Base-by-base conservation (phyloP, 2,888 invertebrate genomes). In the Brachycybe producta region DNA sequence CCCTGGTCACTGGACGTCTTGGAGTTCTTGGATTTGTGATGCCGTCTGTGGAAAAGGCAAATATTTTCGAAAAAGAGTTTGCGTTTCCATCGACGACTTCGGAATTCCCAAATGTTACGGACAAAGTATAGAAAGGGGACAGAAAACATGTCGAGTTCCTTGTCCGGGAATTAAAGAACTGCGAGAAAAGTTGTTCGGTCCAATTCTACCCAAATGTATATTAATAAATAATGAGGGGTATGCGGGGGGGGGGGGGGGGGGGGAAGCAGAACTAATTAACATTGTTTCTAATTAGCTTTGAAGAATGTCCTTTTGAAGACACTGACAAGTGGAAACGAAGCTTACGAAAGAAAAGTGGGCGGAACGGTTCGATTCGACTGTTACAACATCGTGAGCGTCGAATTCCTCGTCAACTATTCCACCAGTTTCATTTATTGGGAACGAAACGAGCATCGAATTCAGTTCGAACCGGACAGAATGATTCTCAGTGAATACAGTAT, bases 21-120 rank as follows among this genome's bases (percentile, higher is more conserved):
- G 43, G 43, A 30, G 43, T 5, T 15, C 43, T 43, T 43, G 43
- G 43, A 43, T 19, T 4, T 43, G 43, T 30, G 43, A 43, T 7
- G 26, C 43, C 17, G n/a, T 43, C 15, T 43, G 43, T 28, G 43
- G 43, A 13, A 19, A 21, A 17, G 43, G 43, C 13, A 30, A 27
- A 15, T 43, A 28, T 17, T 43, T 43, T 19, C 28, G 43, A 5
- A 43, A 43, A 43, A 43, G 43, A 43, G 28, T 17, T 5, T 43
- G 43, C 28, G 28, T 43, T 15, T 30, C 43, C 2, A 28, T 30
- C 3, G 43, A 43, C 13, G 43, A 43, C 30, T 43, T 43, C 28
- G 43, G 43, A 43, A 13, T 43, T 43, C 43, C 43, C 3, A 27
- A 28, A 3, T 43, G 43, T 17, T 21, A 43, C 13, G 43, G 43